Conservation (phyloP, 2,888 invertebrate genomes). For the Pachycephus smyrnensis region DNA sequence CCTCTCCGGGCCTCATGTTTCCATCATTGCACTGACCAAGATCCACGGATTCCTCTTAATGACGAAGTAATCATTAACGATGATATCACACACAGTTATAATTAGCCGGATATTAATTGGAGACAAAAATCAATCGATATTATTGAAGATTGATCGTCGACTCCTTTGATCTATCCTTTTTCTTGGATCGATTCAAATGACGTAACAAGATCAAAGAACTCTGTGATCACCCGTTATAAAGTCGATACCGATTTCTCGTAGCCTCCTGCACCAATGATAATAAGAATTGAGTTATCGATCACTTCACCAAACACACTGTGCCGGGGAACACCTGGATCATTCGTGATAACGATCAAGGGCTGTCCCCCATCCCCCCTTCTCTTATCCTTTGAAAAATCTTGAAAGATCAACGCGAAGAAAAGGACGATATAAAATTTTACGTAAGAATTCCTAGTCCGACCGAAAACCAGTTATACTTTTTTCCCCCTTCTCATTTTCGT, state of each 20-base stretch:
- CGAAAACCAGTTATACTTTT: slow-evolving; percentile 17
- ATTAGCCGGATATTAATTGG: background rate
- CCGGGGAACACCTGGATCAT: background rate
- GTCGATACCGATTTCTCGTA: background rate
- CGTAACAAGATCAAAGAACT: background rate
- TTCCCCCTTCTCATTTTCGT: slow-evolving; percentile 19
- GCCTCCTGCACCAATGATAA: background rate
- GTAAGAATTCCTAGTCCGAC: background rate
- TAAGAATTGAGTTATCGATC: background rate
- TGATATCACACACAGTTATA: background rate
- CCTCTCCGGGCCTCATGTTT: slow-evolving; percentile 62
- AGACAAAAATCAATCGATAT: background rate
- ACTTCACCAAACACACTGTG: slow-evolving; percentile 7
- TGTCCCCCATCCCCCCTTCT: background rate
- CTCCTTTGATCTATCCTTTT: background rate
- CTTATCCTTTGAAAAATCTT: background rate
- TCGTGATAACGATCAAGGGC: background rate
- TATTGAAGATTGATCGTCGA: background rate
- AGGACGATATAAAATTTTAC: background rate
- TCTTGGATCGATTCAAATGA: background rate
- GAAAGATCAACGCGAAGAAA: background rate
- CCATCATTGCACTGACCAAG: slow-evolving; percentile 54
- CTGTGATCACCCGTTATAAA: background rate
- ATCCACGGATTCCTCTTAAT: slow-evolving; percentile 48
- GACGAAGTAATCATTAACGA: background rate